Evolutionary conservation across 2,113 vertebrate genomes (phyloP).

Genomic region (Oceanites oceanicus): DNA sequence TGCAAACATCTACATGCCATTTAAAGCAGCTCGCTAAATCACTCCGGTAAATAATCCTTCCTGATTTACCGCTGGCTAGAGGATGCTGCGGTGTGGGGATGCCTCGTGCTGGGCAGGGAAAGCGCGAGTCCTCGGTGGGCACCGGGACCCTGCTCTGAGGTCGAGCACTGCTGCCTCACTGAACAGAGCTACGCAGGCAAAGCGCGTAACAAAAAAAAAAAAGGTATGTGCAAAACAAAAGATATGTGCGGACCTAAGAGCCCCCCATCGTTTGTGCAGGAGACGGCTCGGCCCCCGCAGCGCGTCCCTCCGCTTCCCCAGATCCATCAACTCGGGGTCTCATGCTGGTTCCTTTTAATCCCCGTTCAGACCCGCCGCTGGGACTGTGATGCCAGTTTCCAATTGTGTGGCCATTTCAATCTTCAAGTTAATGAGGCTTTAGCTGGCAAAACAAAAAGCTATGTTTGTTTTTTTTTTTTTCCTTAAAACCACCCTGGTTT

Average conservation of each 20-base stretch:
- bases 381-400: neutral
- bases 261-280: neutral
- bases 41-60: neutral
- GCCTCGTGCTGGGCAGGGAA: neutral
- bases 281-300: neutral
- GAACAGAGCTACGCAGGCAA: neutral
- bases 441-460: neutral
- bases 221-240: neutral
- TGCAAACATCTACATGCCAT: neutral
- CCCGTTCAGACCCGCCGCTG: neutral
- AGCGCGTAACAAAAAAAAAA: no score
- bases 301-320: neutral
- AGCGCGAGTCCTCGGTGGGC: neutral
- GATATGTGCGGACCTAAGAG: fast-evolving
- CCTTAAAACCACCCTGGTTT: neutral
- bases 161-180: fast-evolving
- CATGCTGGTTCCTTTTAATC: neutral
- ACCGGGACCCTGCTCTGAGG: neutral
- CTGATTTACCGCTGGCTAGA: neutral
- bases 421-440: neutral
- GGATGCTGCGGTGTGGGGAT: neutral
- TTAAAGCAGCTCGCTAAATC: neutral
- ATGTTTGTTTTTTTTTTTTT: fast-evolving
- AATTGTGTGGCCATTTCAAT: neutral
- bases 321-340: neutral